Base-by-base conservation (phyloP, 2,113 vertebrate genomes). In the Callocephalon fimbriatum region DNA sequence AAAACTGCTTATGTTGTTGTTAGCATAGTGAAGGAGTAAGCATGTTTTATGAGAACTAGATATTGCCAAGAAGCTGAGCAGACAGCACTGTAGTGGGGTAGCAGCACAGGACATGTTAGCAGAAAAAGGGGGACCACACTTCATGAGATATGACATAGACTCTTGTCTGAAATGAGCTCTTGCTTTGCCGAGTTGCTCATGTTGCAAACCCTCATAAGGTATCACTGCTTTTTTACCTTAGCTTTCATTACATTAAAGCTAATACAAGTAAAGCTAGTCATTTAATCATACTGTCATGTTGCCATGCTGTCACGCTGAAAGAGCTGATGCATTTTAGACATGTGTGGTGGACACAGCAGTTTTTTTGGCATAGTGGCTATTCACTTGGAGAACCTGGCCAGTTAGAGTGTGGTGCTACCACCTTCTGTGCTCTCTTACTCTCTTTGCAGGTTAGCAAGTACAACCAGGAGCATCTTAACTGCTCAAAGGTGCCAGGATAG, bases 261-360 rank as follows among this genome's bases (percentile, higher is more conserved):
- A 47, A 26, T 38, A 10, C n/a, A 50, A 9, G 13, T 31, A 65
- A 83, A 51, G 44, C 19, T 74, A 27, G 11, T 54, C 27, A 37
- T 68, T 0, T 45, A 51, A 10, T 35, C 32, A n/a, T n/a, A n/a
- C 54, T 50, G 37, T 50, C n/a, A 8, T 10, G 25, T 86, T 51
- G 38, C 87, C 13, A 9, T 59, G 35, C 76, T 61, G 35, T 44
- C 22, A 38, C 12, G 31, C 26, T 40, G 29, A 14, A n/a, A 29
- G 3, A 76, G 9, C 27, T 37, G 31, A 29, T 0, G 1, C 13
- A 14, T 48, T 77, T 72, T 31, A 48, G 35, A n/a, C n/a, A 10
- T 7, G 21, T 0, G 2, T 1, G 2, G n/a, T 31, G 45, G 58
- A 17, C 22, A 44, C 13, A 42, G 40, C 12, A 58, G 3, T 42